Conservation (phyloP, 2,888 invertebrate species). For the Anodontia alba region DNA sequence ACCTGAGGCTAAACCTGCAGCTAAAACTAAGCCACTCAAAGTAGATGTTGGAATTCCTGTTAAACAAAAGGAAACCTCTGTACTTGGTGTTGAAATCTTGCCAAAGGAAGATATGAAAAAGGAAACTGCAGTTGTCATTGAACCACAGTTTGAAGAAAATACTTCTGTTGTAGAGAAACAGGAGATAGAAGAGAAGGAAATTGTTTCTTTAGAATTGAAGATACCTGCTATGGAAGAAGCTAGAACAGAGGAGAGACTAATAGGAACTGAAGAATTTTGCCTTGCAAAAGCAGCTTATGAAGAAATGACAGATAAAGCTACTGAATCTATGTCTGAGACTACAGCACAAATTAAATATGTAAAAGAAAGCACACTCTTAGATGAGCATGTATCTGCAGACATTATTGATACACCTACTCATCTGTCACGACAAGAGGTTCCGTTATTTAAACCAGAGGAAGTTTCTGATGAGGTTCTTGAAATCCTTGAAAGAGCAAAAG, state of each 20-base stretch:
- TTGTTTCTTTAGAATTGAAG: not conserved
- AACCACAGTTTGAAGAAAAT: conserved; percentile 15
- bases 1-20: not conserved
- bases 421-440: conserved; percentile 23
- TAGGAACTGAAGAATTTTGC: conserved; percentile 13
- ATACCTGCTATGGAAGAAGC: not conserved
- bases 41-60: not conserved
- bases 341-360: not conserved
- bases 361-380: not conserved
- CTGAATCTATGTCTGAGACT: not conserved
- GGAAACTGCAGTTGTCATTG: not conserved
- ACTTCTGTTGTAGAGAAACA: conserved; percentile 27
- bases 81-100: too few species aligned
- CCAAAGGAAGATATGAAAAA: not conserved
- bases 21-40: conserved; percentile 15
- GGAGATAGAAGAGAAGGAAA: conserved; percentile 32
- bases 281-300: not conserved
- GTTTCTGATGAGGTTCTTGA: not conserved
- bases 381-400: not conserved
- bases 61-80: not conserved
- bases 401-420: conserved; percentile 23
- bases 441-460: conserved; percentile 11
- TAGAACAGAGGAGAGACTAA: conserved; percentile 16
- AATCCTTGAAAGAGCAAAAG: not conserved
- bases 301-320: not conserved